Base-by-base conservation (phyloP, 2,797 vertebrate species). In the Cuculus canorus region DNA sequence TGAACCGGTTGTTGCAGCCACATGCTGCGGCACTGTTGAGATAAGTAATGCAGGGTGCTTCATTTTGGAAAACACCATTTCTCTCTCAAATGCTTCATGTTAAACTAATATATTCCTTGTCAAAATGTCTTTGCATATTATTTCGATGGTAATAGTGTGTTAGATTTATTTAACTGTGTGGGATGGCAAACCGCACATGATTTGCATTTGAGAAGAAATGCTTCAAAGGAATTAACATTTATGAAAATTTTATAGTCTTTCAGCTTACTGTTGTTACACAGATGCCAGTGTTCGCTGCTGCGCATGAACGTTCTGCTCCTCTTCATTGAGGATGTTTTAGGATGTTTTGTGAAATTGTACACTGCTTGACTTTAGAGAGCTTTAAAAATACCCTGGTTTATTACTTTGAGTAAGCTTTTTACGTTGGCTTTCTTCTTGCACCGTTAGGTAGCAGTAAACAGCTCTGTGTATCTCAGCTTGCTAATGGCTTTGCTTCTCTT, bases 161-260 rank as follows among this genome's bases (percentile, higher is more conserved):
- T 91, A 70, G 94, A 82, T 95, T 95, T 93, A 57, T 91, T 86
- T 92, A 92, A 92, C 87, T 33, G 59, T 65, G 72, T 61, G 71
- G 89, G 83, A 84, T 92, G 92, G 92, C 89, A 89, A 94, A 95
- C 54, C 1, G 0, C 92, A 22, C 52, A 8, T 52, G 39, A 93
- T 97, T 97, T 97, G 95, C 94, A 96, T 96, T 96, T 95, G 85
- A 96, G 94, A 95, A 85, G 90, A 91, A 94, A 77, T 43, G 80
- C 89, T 90, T 95, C 82, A 89, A 96, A 95, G 85, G 93, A 92
- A 93, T 96, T 96, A 95, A 77, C 94, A 87, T 93, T 89, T 92
- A 66, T 94, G 85, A 64, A 94, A 93, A 88, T 97, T 96, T 71
- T 79, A 59, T 94, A 79, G 91, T 94, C 94, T 90, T 78, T 50